Conservation (phyloP, 2,113 vertebrate species). For the Sinocyclocheilus maitianheensis region DNA sequence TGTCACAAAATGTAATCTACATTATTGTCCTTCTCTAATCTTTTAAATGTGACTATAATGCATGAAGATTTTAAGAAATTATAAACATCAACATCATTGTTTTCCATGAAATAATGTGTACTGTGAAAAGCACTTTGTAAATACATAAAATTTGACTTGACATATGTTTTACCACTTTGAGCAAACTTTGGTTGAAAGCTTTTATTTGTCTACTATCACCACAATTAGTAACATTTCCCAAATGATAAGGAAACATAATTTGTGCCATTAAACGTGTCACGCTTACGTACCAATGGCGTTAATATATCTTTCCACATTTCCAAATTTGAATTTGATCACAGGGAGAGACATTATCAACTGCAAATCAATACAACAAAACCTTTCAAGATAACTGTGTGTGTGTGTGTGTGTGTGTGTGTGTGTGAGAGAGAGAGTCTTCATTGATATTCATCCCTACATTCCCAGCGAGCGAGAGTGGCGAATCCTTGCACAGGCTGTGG, state of each 20-base stretch:
- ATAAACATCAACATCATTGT: not conserved
- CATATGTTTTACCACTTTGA: not conserved
- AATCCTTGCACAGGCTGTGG: constrained; percentile 70
- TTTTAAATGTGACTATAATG: not conserved
- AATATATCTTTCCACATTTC: not conserved
- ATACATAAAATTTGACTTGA: not conserved
- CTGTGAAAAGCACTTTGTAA: not conserved
- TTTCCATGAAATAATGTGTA: not conserved
- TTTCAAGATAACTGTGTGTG: constrained; percentile 39
- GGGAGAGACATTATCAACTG: constrained; percentile 25
- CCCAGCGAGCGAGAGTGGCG: constrained; percentile 61
- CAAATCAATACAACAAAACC: constrained; percentile 23
- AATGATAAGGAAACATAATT: not conserved
- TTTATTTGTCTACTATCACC: not conserved
- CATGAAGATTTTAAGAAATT: not conserved
- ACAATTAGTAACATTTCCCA: not conserved
- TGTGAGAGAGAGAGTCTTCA: constrained; percentile 49
- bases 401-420: constrained; percentile 25
- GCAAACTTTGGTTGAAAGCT: too few relatives aligned
- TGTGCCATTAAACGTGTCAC: not conserved
- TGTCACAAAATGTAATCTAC: not conserved
- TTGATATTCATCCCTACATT: constrained; percentile 77
- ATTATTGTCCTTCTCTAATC: not conserved
- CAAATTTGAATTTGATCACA: constrained; percentile 26
- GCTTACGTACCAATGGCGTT: not conserved